Evolutionary conservation across 2,888 invertebrate genomes (phyloP), one percentile per base, ranked within the genome.

Genomic region (Heliconius hortense): DNA sequence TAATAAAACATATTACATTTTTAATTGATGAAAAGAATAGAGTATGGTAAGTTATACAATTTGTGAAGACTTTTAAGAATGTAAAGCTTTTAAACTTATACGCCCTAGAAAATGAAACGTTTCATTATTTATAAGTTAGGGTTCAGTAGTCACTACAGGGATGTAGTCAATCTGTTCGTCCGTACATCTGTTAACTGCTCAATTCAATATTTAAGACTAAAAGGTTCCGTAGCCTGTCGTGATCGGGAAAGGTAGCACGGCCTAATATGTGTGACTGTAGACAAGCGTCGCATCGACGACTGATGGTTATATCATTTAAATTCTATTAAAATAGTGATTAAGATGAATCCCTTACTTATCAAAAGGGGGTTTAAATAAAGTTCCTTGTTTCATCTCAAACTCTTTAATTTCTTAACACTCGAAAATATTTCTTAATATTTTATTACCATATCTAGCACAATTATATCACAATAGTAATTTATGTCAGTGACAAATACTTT

Each of bases 151-250:
- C 85, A 88, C 84, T 86, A 89, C 92, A 90, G 91, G 90, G 91
- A 90, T 88, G 87, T 87, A 87, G 90, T 90, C 86, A 89, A 89
- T 91, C 88, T 90, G 91, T 90, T 89, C 91, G 90, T 92, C 91
- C 92, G 89, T 90, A 90, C 90, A 90, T 89, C 87, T 90, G 85
- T 87, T 86, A 87, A 89, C 89, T 92, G 92, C 92, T 92, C 92
- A 93, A 93, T 91, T 91, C 88, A 90, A 84, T 88, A 85, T 87
- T 75, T 90, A 91, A 90, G 88, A 87, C 83, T 90, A 88, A 86
- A 83, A 79, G 85, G 85, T 86, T 86, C 85, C 84, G 82, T 86
- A 87, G 87, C 84, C 85, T 85, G 85, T 85, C 88, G 88, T 86
- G 84, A 84, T 85, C 85, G 88, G 86, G 87, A 84, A 86, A 84